Base-by-base conservation (phyloP, 2,113 vertebrate species). In the Tragelaphus imberbis region DNA sequence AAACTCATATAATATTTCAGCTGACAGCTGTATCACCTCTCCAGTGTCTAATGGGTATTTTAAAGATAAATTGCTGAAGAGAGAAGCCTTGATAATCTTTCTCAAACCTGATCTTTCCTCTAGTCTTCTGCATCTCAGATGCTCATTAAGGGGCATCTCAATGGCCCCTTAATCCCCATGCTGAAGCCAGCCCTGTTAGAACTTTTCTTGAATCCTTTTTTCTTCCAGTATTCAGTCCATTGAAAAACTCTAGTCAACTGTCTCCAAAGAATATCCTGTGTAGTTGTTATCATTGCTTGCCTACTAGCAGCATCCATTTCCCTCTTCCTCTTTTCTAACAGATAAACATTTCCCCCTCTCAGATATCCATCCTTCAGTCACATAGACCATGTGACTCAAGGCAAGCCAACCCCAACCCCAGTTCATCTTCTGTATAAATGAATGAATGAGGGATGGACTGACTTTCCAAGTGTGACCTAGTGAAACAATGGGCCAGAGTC, bases 11-110 rank as follows among this genome's bases (percentile, higher is more conserved):
- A 90, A 44, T 44, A 44, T 44, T 56, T 59, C 61, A 79, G 15
- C 33, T 84, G 47, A 61, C 49, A 84, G 56, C 36, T 90, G 58
- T 44, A 91, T 80, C 51, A 63, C n/a, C 21, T 68, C 19, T 90
- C 15, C 15, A 80, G 7, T 56, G 77, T 91, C 13, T 56, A 84
- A 21, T 30, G n/a, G 40, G 7, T 90, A 30, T 93, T 14, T 91
- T 63, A n/a, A 97, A 88, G 16, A 80, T n/a, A 92, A 58, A 81
- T 90, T 77, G 49, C 7, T 94, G 25, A 27, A 88, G 84, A 85
- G 2, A 58, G 51, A 95, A 96, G 25, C 44, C n/a, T 95, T 96
- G 28, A 65, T 94, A 68, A 97, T 85, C 77, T 17, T 93, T 63
- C 58, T 82, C 82, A 95, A 88, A 85, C n/a, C 5, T 82, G 10